Evolutionary conservation across 2,797 vertebrate species (phyloP).

Genomic region (Xyrichtys novacula): DNA sequence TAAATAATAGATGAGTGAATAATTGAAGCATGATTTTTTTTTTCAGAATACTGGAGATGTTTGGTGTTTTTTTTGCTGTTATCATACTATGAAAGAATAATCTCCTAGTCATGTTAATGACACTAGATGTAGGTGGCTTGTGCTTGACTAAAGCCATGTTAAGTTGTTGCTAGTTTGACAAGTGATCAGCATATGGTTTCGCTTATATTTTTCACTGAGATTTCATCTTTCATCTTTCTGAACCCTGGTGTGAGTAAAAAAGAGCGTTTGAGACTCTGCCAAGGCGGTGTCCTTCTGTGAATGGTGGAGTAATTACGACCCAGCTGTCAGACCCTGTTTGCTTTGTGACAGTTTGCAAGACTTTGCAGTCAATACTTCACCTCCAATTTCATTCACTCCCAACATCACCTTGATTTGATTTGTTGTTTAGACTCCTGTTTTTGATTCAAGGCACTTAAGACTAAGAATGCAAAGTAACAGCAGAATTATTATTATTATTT

Average conservation of each 20-base stretch:
- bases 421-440: slow-evolving; percentile 29
- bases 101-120: slow-evolving; percentile 20
- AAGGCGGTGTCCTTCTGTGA: slow-evolving; percentile 37
- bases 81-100: slow-evolving; percentile 5
- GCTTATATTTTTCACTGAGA: slow-evolving; percentile 24
- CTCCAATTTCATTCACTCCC: slow-evolving; percentile 61
- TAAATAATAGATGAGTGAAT: slow-evolving; percentile 69
- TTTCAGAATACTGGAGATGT: slow-evolving; percentile 29
- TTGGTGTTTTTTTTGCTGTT: slow-evolving; percentile 35
- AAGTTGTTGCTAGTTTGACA: slow-evolving; percentile 15
- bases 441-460: slow-evolving; percentile 21
- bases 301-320: slow-evolving; percentile 51
- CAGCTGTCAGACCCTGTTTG: slow-evolving; percentile 53
- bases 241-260: slow-evolving; percentile 24
- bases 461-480: slow-evolving; percentile 8
- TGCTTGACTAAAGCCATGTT: not conserved
- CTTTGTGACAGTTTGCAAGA: slow-evolving; percentile 46
- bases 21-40: slow-evolving; percentile 67
- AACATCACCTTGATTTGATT: slow-evolving; percentile 61
- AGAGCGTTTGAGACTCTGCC: slow-evolving; percentile 39
- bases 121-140: slow-evolving; percentile 19
- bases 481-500: too few species aligned
- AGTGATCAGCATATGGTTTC: slow-evolving; percentile 26
- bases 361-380: slow-evolving; percentile 60
- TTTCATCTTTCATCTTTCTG: slow-evolving; percentile 29